Base-by-base conservation (phyloP, 2,797 vertebrate species). In the Spheniscus humboldti region DNA sequence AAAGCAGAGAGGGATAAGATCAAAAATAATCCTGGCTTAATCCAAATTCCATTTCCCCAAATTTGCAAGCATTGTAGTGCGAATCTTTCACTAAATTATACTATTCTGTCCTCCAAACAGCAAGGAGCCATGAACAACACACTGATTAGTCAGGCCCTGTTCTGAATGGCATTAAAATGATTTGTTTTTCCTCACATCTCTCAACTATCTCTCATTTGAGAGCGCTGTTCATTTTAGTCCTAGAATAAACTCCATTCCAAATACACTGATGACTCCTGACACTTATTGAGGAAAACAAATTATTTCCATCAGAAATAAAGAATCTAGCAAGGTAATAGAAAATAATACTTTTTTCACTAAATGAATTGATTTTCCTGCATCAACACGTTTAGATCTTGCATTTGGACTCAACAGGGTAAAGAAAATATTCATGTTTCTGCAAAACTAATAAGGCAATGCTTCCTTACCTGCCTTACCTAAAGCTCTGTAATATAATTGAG, bases 11-110 rank as follows among this genome's bases (percentile, higher is more conserved):
- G 4, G 87, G 96, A 96, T 95, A 96, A 94, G 8, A 96, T 96
- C 77, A 94, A 57, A 94, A 95, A 90, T 95, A 96, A 97, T 97
- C 95, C 91, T 77, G 63, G 22, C 64, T 96, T 96, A 97, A 95
- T 95, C 91, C 96, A 96, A 95, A 96, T 95, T 95, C 95, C 69
- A 85, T 95, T 97, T 93, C 63, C 48, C 39, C 13, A 96, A 90
- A 92, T 95, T 92, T 94, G 45, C 56, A 76, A 92, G 92, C 76
- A 84, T 91, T 94, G 81, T 80, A 93, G 78, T 56, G 87, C 53
- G 92, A 96, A 94, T 95, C 93, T 95, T 94, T 83, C 85, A 53
- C 82, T 80, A 90, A 90, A 94, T 64, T 80, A 76, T 84, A 76
- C 69, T 66, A 45, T 76, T 94, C 87, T 92, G 68, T 80, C 81